These are phyloP conservation scores for Pomacea maculata DNA, from an alignment of 1,140 invertebrate species.

Conservation along the genomic window DNA sequence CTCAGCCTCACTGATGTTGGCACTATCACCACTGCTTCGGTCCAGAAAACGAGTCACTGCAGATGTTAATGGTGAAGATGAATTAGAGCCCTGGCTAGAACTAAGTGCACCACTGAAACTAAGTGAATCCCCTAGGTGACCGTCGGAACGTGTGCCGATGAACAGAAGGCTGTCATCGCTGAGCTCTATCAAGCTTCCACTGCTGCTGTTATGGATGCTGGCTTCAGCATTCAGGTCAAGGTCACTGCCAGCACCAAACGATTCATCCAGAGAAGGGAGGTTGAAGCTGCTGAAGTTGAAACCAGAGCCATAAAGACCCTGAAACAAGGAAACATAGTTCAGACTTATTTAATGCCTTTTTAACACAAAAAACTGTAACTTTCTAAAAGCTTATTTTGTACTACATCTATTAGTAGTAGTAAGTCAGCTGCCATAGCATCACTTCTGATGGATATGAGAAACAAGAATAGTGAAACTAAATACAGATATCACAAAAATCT, in stretches of 20 bases:
- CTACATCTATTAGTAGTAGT: too few species aligned
- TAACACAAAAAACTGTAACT: too few species aligned
- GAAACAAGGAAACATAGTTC: constrained; percentile 10
- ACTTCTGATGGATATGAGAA: too few species aligned
- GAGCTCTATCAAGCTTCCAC: constrained; percentile 29
- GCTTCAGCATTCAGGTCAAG: constrained; percentile 15
- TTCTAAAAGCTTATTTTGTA: too few species aligned
- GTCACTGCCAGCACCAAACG: constrained; percentile 22
- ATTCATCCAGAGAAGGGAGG: constrained; percentile 34
- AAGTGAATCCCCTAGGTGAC: constrained; percentile 18
- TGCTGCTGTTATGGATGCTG: constrained; percentile 24
- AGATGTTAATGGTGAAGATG: constrained; percentile 1
- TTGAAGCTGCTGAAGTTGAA: constrained; percentile 35
- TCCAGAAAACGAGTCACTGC: constrained; percentile 28
- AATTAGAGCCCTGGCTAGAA: background rate
- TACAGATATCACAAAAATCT: too few species aligned
- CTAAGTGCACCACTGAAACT: constrained; percentile 8
- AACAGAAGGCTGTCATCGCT: constrained; percentile 44
- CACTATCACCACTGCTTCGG: constrained; percentile 47
- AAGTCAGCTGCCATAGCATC: too few species aligned
- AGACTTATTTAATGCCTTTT: too few species aligned
- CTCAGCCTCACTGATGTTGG: constrained; percentile 49
- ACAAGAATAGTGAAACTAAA: too few species aligned
- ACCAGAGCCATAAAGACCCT: constrained; percentile 19
- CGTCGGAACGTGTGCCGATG: constrained; percentile 33